A percentile compares a stretch with the other conserved stretches of the same genome.
Evolutionary conservation across 2,797 vertebrate genomes (phyloP).

Genomic region (Myotis findleyi): DNA sequence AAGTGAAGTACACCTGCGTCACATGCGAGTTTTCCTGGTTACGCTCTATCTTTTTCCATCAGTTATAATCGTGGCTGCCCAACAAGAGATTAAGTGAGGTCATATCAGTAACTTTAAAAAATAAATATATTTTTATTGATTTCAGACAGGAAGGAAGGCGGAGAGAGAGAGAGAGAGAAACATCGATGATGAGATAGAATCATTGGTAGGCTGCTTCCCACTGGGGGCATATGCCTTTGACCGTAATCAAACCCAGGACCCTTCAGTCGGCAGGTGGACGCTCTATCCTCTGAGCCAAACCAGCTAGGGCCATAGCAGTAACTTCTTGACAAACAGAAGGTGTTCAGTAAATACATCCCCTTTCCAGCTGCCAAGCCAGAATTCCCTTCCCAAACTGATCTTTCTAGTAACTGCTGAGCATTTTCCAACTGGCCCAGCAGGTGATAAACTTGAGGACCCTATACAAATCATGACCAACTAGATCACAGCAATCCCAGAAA

Average conservation of each 20-base stretch:
- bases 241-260: too few species aligned
- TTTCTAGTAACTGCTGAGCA: constrained; percentile 50
- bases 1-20: background rate
- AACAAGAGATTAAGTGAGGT: background rate
- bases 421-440: constrained; percentile 53
- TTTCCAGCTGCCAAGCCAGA: background rate
- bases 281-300: too few species aligned
- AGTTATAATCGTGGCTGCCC: background rate
- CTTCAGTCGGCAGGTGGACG: too few species aligned
- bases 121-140: too few species aligned
- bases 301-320: background rate
- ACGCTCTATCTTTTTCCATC: background rate
- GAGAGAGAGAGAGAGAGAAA: too few species aligned
- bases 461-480: background rate
- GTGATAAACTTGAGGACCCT: background rate
- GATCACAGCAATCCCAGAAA: background rate
- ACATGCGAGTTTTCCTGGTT: background rate
- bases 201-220: too few species aligned
- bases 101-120: constrained; percentile 14
- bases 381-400: background rate
- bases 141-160: too few species aligned
- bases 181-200: too few species aligned
- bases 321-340: constrained; percentile 50
- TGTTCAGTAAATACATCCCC: constrained; percentile 28
- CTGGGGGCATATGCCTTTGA: too few species aligned